Base-by-base conservation (phyloP, 1,140 invertebrate genomes). In the Drosophila pectinifera region DNA sequence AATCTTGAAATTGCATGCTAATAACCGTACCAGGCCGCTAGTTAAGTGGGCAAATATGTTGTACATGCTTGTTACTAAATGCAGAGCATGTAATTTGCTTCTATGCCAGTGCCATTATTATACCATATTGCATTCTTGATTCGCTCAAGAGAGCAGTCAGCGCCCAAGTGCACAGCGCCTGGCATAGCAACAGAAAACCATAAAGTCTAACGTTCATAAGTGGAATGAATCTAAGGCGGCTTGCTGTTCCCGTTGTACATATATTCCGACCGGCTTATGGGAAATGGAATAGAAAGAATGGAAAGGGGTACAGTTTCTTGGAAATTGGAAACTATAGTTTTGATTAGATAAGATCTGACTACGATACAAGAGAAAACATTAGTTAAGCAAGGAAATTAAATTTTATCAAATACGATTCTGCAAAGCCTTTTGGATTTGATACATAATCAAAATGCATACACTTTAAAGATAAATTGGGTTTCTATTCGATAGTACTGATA, bases 1-100 rank as follows among this genome's bases (percentile, higher is more conserved):
- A 86, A 86, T 86, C 83, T 83, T 88, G 64, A 84, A 88, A 88
- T 84, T 88, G 76, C 84, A 89, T 88, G 75, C 74, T 89, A 89
- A 88, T 88, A 89, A 83, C 76, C 75, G 63, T 80, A 62, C 41
- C 70, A 72, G 63, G 56, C 78, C 64, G 82, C 76, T 78, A 84
- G 80, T 82, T 89, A 89, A 88, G 80, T 83, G 83, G 67, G 83
- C 76, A 83, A 82, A 86, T 81, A 89, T 89, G 84, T 89, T 79
- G 85, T 88, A 89, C 83, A 88, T 88, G 83, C 83, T 88, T 59
- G 83, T 86, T 86, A 86, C 84, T 55, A 89, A 88, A 83, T 80
- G 67, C 83, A 88, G 62, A 69, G 67, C 84, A 89, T 88, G 83
- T 89, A 89, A 88, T 89, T 88, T 89, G 77, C 59, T 51, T 69